phyloP scores from a whole-genome alignment of 2,797 vertebrate species.

The Falco concolor region DNA sequence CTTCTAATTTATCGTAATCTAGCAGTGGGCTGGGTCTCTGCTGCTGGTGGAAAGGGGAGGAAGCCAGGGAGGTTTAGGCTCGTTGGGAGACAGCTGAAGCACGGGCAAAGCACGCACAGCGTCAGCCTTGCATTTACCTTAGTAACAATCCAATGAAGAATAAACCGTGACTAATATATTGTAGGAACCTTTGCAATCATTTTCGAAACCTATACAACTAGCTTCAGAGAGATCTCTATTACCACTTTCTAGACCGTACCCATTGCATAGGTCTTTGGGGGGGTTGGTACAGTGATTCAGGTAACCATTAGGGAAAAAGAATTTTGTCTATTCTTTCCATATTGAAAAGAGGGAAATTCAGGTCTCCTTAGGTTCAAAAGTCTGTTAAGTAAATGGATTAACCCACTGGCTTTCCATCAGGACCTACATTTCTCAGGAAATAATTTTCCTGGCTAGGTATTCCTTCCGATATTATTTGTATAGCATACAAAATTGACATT shows the following conservation, averaged over 20 bases:
- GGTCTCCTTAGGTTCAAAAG: not conserved
- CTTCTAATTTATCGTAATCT: not conserved
- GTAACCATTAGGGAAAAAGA: not conserved
- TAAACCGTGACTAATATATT: not conserved
- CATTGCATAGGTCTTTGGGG: not conserved
- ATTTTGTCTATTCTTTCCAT: not conserved
- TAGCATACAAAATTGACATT: not conserved
- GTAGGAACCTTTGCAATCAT: not conserved
- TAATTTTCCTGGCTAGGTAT: not conserved
- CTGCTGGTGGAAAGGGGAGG: not conserved
- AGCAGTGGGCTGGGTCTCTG: accelerated
- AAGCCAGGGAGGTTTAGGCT: not conserved
- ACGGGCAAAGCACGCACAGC: accelerated
- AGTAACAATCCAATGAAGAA: not conserved
- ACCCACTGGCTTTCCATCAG: not conserved
- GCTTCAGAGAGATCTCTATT: not conserved
- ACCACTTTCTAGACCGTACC: not conserved
- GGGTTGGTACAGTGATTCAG: not conserved
- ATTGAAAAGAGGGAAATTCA: not conserved
- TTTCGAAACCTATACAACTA: not conserved
- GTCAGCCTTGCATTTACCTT: not conserved
- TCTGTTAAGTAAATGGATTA: not conserved
- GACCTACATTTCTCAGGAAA: not conserved
- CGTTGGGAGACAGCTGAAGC: not conserved
- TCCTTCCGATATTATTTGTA: not conserved